phyloP scores from a whole-genome alignment of 2,888 invertebrate species.

The Folsomia candida region DNA sequence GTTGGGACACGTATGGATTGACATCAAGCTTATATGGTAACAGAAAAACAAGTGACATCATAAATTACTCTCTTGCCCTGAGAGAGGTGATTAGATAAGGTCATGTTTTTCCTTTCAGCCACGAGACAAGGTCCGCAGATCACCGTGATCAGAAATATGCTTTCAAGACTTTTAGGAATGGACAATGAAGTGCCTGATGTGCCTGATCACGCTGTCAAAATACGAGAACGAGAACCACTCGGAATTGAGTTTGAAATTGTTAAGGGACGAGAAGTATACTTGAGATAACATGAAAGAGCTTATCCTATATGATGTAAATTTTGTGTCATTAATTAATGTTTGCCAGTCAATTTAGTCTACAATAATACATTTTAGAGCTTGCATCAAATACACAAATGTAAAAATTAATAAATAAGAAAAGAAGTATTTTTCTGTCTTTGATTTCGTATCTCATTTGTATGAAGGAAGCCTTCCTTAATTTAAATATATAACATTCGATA shows the following conservation, averaged over 20 bases:
- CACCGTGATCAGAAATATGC: slow-evolving; percentile 39
- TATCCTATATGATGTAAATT: background rate
- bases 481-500: too few species aligned
- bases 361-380: too few species aligned
- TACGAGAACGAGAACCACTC: background rate
- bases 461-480: too few species aligned
- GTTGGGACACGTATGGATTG: slow-evolving; percentile 49
- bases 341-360: too few species aligned
- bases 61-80: background rate
- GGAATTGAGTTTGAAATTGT: slow-evolving; percentile 7
- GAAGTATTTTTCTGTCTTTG: too few species aligned
- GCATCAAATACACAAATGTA: too few species aligned
- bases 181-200: slow-evolving; percentile 14
- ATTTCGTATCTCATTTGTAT: too few species aligned
- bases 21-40: slow-evolving; percentile 43
- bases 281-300: background rate
- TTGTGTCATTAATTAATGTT: background rate
- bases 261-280: slow-evolving; percentile 2
- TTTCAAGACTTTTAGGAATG: slow-evolving; percentile 39
- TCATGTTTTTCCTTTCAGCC: slow-evolving; percentile 23
- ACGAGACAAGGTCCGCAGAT: slow-evolving; percentile 44
- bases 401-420: too few species aligned
- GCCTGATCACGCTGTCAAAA: background rate
- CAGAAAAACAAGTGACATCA: too few species aligned
- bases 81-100: background rate